Evolutionary conservation across 2,888 invertebrate genomes (phyloP), one percentile per base, ranked within the genome.

Genomic region (Tridacna gigas): DNA sequence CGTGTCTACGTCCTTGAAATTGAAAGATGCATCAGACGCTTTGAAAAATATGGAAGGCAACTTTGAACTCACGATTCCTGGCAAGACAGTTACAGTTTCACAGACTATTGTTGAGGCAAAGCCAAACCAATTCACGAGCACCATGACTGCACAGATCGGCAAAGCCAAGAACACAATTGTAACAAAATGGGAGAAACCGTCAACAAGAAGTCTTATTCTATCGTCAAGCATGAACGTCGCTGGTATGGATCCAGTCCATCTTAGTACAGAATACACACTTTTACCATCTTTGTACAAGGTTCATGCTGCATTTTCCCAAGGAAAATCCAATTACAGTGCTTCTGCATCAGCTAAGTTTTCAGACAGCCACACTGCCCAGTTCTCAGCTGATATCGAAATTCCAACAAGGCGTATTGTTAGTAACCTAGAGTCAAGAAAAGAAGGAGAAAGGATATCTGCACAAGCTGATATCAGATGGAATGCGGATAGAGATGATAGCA

Each of bases 391-490:
- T 20, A 15, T 90, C 11, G 56, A 71, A 60, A 83, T 75, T 77
- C 91, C 91, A 22, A 37, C 85, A 7, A 86, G 91, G 65, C 86
- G 87, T 22, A 82, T 92, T 15, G 83, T 81, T 18, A 79, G 89
- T n/a, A 83, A 79, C 18, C 67, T 89, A 15, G 90, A 88, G 22
- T 89, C 86, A 12, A 82, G 77, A 15, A 84, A 82, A 26, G 63
- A 76, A 12, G 79, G 79, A 13, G 79, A 86, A 22, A 77, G 71
- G n/a, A 88, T 86, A 60, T 66, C 75, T 12, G 85, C 86, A 26
- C 86, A 82, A 26, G 67, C 88, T 45, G 88, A 90, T 65, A 47
- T 89, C 22, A 86, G 90, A 73, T 91, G 91, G 90, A 90, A 92
- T 88, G 91, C 90, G 26, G 88, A 90, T 28, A 86, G 80, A 77